Conservation (phyloP, 2,888 invertebrate genomes). For the Scaptomyza caliginosa region DNA sequence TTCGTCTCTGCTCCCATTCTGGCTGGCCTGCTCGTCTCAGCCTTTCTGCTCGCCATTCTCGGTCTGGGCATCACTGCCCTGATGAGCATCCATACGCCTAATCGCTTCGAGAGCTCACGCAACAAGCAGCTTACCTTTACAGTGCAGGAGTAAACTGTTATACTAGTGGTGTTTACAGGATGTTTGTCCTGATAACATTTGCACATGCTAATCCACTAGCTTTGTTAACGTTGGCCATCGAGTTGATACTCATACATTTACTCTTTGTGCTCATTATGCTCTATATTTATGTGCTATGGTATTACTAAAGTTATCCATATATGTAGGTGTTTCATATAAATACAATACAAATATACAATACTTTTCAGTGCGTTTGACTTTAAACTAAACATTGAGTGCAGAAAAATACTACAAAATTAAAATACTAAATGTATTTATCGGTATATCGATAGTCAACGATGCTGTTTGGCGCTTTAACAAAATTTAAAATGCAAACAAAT, state of each 20-base stretch:
- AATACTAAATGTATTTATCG: slow-evolving; percentile 6
- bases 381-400: too few relatives aligned
- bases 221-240: slow-evolving; percentile 76
- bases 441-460: slow-evolving; percentile 24
- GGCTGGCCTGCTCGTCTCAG: slow-evolving; percentile 93
- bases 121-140: slow-evolving; percentile 95
- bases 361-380: too few relatives aligned
- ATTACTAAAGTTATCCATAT: slow-evolving; percentile 59
- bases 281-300: slow-evolving; percentile 78
- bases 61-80: slow-evolving; percentile 93
- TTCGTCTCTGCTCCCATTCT: slow-evolving; percentile 96
- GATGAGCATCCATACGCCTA: slow-evolving; percentile 97
- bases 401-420: slow-evolving; percentile 2
- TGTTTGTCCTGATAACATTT: slow-evolving; percentile 74
- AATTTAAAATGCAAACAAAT: neutral
- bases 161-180: slow-evolving; percentile 19
- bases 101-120: slow-evolving; percentile 97
- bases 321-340: slow-evolving; percentile 10
- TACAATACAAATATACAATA: slow-evolving; percentile 1
- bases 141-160: slow-evolving; percentile 87
- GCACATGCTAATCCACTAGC: slow-evolving; percentile 72
- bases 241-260: slow-evolving; percentile 78
- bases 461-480: neutral
- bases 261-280: slow-evolving; percentile 78
- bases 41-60: slow-evolving; percentile 90